Conservation (phyloP, 2,797 vertebrate species). For the Argentina silus region DNA sequence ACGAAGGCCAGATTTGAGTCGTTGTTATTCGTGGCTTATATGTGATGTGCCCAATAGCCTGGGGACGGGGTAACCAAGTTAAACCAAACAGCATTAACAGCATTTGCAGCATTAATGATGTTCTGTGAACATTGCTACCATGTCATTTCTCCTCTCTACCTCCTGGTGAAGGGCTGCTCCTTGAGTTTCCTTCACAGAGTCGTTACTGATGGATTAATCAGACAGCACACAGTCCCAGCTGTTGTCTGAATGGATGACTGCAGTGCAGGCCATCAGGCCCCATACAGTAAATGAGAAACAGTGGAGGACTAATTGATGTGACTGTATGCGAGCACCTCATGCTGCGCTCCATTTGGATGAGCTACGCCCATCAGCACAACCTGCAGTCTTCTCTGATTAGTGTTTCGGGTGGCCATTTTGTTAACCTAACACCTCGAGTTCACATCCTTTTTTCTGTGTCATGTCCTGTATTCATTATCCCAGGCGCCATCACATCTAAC, state of each 20-base stretch:
- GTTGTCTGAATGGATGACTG: slow-evolving; percentile 26
- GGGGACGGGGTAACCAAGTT: not conserved
- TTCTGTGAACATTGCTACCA: too few species aligned
- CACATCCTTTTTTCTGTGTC: not conserved
- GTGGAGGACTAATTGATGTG: slow-evolving; percentile 45
- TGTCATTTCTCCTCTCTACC: too few species aligned
- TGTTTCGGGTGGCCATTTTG: slow-evolving; percentile 7
- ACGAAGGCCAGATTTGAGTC: too few species aligned
- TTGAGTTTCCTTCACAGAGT: not conserved
- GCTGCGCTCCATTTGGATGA: slow-evolving; percentile 42
- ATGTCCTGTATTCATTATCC: not conserved
- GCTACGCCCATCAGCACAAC: slow-evolving; percentile 34
- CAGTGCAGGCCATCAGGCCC: slow-evolving; percentile 13
- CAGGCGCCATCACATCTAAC: not conserved
- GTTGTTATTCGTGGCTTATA: too few species aligned
- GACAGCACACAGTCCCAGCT: slow-evolving; percentile 18
- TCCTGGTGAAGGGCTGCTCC: not conserved
- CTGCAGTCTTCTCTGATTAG: slow-evolving; percentile 13
- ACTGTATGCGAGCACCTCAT: slow-evolving; percentile 23
- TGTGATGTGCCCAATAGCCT: not conserved
- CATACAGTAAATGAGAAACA: slow-evolving; percentile 46
- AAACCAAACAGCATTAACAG: too few species aligned
- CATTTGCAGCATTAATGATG: too few species aligned
- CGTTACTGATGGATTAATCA: slow-evolving; percentile 29
- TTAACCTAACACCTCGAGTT: not conserved